Percentiles rank a stretch among this genome's conserved stretches.
phyloP scores from a whole-genome alignment of 2,113 vertebrate genomes.

The Paracanthobrama guichenoti region DNA sequence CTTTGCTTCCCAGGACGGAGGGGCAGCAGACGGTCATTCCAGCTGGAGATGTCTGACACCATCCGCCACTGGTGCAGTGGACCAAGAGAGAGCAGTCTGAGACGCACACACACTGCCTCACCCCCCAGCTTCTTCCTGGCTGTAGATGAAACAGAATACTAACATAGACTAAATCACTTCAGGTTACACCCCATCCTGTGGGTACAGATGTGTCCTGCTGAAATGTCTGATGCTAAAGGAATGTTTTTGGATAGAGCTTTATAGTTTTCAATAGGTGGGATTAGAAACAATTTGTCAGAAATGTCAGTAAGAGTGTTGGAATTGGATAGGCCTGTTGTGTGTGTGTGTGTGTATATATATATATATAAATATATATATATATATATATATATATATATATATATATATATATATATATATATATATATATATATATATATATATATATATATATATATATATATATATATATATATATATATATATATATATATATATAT shows the following conservation, averaged over 20 bases:
- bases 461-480: too few relatives aligned
- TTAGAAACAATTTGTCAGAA: background rate
- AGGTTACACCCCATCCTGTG: slow-evolving; percentile 31
- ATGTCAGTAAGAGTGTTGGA: background rate
- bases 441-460: too few relatives aligned
- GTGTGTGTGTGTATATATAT: too few relatives aligned
- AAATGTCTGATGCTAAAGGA: slow-evolving; percentile 14
- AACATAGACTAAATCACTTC: slow-evolving; percentile 48
- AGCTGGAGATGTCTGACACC: slow-evolving; percentile 38
- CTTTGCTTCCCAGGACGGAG: slow-evolving; percentile 23
- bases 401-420: too few relatives aligned
- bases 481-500: too few relatives aligned
- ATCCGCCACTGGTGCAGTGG: slow-evolving; percentile 31
- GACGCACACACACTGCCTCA: slow-evolving; percentile 17
- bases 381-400: too few relatives aligned
- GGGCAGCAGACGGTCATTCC: slow-evolving; percentile 35
- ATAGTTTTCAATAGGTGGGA: background rate
- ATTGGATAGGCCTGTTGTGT: background rate
- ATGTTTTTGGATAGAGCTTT: background rate
- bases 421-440: too few relatives aligned
- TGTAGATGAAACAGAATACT: slow-evolving; percentile 43
- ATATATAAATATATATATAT: too few relatives aligned
- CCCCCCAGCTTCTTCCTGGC: slow-evolving; percentile 29
- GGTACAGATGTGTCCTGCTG: background rate
- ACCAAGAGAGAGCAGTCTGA: slow-evolving; percentile 20